These are phyloP conservation scores for Cydia fagiglandana DNA, from an alignment of 1,140 invertebrate species.

Conservation along the genomic window DNA sequence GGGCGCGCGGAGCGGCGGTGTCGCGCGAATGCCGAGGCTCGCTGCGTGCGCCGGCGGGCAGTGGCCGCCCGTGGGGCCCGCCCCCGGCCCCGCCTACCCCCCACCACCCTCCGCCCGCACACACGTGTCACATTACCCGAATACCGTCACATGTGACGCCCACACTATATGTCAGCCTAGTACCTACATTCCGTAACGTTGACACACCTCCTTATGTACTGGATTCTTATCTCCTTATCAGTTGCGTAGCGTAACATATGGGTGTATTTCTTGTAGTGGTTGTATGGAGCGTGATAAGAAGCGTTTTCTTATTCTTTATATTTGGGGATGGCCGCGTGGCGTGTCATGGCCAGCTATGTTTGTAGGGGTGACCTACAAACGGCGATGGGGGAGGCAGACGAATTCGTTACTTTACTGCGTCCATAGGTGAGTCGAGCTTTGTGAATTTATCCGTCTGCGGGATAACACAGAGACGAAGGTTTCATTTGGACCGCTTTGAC, in stretches of 20 bases:
- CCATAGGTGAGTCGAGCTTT: conserved; percentile 8
- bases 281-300: neutral
- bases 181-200: conserved; percentile 49
- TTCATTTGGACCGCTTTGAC: neutral
- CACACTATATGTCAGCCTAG: conserved; percentile 65
- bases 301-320: neutral
- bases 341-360: conserved; percentile 14
- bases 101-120: conserved; percentile 42
- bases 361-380: conserved; percentile 25
- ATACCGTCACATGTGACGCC: conserved; percentile 73
- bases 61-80: conserved; percentile 47
- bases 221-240: neutral
- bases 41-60: conserved; percentile 47
- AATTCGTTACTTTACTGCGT: conserved; percentile 6
- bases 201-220: conserved; percentile 6
- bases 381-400: conserved; percentile 6
- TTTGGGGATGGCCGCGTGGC: conserved; percentile 6
- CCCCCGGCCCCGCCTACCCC: conserved; percentile 41
- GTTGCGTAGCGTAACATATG: conserved; percentile 7
- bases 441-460: neutral
- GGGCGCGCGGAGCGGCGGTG: conserved; percentile 53
- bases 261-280: neutral
- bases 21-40: conserved; percentile 55
- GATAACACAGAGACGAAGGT: neutral
- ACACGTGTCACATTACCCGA: conserved; percentile 56